Percentiles rank a stretch among this genome's conserved stretches.
Evolutionary conservation across 2,888 invertebrate genomes (phyloP).

Genomic region (Ecliptopera silaceata): DNA sequence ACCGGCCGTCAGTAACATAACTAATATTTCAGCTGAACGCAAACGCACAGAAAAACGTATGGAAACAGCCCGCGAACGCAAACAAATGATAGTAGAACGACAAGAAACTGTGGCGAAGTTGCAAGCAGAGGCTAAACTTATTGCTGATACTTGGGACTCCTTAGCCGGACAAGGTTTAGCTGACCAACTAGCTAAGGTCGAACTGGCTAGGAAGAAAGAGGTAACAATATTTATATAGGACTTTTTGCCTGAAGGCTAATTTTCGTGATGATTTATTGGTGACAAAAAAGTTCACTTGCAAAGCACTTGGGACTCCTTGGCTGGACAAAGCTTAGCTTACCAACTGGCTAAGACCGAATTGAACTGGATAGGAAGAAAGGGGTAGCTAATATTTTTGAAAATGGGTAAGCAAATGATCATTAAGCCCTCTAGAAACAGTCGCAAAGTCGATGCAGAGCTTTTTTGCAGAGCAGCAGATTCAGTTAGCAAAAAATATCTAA

Average conservation of each 20-base stretch:
- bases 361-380: constrained; percentile 53
- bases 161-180: constrained; percentile 54
- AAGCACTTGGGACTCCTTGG: too few species aligned
- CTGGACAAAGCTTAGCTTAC: too few species aligned
- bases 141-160: constrained; percentile 62
- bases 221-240: constrained; percentile 36
- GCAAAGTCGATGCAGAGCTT: too few species aligned
- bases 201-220: constrained; percentile 55
- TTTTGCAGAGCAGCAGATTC: too few species aligned
- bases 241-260: too few species aligned
- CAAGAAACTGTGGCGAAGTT: constrained; percentile 39
- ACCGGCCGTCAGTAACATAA: not conserved
- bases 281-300: too few species aligned
- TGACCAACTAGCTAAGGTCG: constrained; percentile 45
- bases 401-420: not conserved
- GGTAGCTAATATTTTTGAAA: constrained; percentile 42
- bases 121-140: constrained; percentile 42
- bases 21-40: constrained; percentile 47
- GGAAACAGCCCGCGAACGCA: constrained; percentile 48
- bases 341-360: constrained; percentile 42
- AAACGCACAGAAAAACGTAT: constrained; percentile 44
- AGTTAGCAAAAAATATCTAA: too few species aligned
- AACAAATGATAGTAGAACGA: constrained; percentile 52
- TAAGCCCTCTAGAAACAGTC: too few species aligned
- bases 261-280: too few species aligned